Percentiles rank a stretch among this genome's conserved stretches.
These are phyloP conservation scores for Astyanax mexicanus DNA, from an alignment of 2,797 vertebrate genomes.

Conservation along the genomic window DNA sequence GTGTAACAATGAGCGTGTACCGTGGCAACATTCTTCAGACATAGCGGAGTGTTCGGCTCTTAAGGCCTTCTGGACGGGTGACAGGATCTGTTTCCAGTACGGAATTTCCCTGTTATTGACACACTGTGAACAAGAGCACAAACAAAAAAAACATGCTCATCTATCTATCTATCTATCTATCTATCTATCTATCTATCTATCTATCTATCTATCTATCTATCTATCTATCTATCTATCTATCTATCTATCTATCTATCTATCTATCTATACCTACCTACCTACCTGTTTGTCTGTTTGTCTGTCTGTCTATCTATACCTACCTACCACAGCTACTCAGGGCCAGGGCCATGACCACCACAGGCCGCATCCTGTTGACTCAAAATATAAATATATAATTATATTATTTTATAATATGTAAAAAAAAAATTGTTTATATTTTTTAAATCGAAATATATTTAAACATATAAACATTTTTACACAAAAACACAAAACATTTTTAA, in stretches of 20 bases:
- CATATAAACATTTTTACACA: no score
- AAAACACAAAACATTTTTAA: no score
- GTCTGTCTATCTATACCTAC: no score
- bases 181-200: conserved; percentile 19
- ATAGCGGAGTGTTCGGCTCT: conserved; percentile 53
- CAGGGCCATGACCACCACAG: no score
- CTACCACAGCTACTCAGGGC: no score
- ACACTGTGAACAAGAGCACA: conserved; percentile 23
- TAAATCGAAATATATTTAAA: no score
- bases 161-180: background rate
- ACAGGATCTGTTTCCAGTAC: conserved; percentile 66
- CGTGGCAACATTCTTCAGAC: conserved; percentile 72
- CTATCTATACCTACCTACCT: no score
- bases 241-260: background rate
- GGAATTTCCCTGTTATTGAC: conserved; percentile 72
- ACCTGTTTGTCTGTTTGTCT: no score
- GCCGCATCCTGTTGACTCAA: no score
- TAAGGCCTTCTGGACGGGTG: conserved; percentile 23
- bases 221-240: conserved; percentile 30
- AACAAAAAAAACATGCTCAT: conserved; percentile 21
- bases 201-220: conserved; percentile 30
- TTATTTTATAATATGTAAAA: no score
- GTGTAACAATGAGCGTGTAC: conserved; percentile 65
- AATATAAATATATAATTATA: no score
- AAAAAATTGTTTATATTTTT: no score